phyloP scores from a whole-genome alignment of 2,797 vertebrate species.

The Silurus lanzhouensis region DNA sequence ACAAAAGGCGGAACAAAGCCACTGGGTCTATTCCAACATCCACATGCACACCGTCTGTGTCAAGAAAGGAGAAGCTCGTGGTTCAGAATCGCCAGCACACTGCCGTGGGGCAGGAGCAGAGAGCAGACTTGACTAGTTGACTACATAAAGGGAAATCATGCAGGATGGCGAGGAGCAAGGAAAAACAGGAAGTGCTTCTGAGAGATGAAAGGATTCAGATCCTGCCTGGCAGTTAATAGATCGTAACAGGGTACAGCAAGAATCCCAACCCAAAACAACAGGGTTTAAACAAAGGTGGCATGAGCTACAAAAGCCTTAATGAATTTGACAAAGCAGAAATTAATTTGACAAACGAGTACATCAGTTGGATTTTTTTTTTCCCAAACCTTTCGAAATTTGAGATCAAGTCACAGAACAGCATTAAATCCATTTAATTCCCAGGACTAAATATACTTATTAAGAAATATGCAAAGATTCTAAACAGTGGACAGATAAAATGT shows the following conservation, averaged over 20 bases:
- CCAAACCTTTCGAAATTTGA: background rate
- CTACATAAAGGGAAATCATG: conserved; percentile 41
- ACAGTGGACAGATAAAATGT: background rate
- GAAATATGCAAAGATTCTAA: background rate
- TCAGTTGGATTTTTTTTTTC: background rate
- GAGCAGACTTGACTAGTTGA: conserved; percentile 32
- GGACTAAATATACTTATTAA: background rate
- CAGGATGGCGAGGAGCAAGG: conserved; percentile 34
- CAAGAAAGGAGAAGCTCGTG: conserved; percentile 26
- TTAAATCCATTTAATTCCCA: background rate
- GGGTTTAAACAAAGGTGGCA: conserved; percentile 43
- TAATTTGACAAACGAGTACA: conserved; percentile 5
- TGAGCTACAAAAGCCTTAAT: background rate
- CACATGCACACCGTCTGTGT: conserved; percentile 43
- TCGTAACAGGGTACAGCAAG: conserved; percentile 24
- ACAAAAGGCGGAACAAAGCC: conserved; percentile 41
- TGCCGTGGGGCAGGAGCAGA: conserved; percentile 36
- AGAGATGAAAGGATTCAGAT: conserved; percentile 49
- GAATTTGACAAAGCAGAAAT: background rate
- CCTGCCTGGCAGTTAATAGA: conserved; percentile 43
- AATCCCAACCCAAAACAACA: conserved; percentile 22
- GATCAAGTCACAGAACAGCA: background rate
- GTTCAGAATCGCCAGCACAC: conserved; percentile 43
- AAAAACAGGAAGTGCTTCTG: conserved; percentile 40
- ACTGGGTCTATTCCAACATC: conserved; percentile 35